Base-by-base conservation (phyloP, 2,113 vertebrate species). In the Calyptomena viridis region DNA sequence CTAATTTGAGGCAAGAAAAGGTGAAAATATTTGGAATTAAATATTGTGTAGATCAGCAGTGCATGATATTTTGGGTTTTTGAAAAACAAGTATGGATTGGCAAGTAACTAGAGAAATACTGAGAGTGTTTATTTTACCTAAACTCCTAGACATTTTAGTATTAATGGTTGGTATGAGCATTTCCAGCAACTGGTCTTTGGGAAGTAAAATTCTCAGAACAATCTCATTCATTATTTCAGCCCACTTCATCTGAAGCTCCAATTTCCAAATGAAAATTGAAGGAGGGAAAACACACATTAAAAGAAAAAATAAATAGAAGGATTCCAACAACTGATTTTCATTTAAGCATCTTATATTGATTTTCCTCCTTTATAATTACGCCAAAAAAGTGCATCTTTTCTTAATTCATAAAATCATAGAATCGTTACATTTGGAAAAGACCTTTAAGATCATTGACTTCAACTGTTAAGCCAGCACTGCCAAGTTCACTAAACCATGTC, bases 321-420 rank as follows among this genome's bases (percentile, higher is more conserved):
- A 78, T 88, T 92, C 95, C 90, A 96, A 50, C 56, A 80, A 93
- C 68, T 86, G 87, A 95, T 96, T 96, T 95, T 97, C 60, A 93
- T 94, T 95, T 95, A 17, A 80, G 46, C 80, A 56, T 92, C 76
- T 89, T 87, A 82, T 59, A 71, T 42, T 89, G 52, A 89, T 93
- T 95, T 91, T 84, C 78, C 62, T 91, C 12, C 93, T 92, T 90
- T 92, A 84, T 93, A 93, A 91, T 93, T 89, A 96, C 73, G 92
- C 66, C 87, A 94, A 93, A 74, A 84, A 55, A 88, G 47, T 59
- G 30, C 90, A 94, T 95, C 74, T 96, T 95, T 96, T 89, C 83
- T 87, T 95, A 96, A 93, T 69, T 76, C 49, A 44, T 24, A 15
- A 40, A 42, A 56, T 56, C 76, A n/a, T 49, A 56, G 42, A 69